Base-by-base conservation (phyloP, 2,113 vertebrate species). In the Myotis brandtii region DNA sequence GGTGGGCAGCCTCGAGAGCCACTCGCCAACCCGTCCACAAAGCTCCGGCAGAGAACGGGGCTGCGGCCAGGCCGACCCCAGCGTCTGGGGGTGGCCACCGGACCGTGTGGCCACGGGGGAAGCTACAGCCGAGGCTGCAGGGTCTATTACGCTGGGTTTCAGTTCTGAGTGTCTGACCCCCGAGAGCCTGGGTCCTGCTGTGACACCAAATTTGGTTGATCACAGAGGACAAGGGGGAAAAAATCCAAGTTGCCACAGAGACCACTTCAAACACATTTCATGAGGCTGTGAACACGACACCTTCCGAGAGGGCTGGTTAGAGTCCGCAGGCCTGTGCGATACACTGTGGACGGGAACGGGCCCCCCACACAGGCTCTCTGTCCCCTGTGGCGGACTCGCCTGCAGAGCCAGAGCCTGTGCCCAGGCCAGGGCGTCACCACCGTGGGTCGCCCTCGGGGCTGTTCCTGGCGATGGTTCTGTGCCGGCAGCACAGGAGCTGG, bases 231-330 rank as follows among this genome's bases (percentile, higher is more conserved):
- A 64, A 50, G 40, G 16, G 5, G 40, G 9, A 62, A 82, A 62
- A 17, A 56, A 20, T 32, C 17, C 40, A 30, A 2, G 73, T 94
- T 95, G 77, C 84, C 94, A 85, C 62, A 92, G 92, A 88, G 40
- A 96, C 92, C 48, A 54, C 70, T 84, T 84, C 66, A 93, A 70
- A 91, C 79, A 43, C 70, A 25, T 34, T 13, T 48, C 37, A 56
- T 25, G 18, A 46, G 0, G 11, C 12, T 72, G 72, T 25, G 83
- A 30, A 80, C 67, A 43, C 30, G 0, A 23, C 2, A 21, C 95
- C 56, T 81, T 50, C 64, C 16, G 7, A 16, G 10, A 5, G 54
- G 37, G 27, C 23, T 6, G 82, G 86, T 72, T 54, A 11, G 82
- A 30, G 34, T 48, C 25, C 21, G 0, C 34, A 69, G 56, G 73